Evolutionary conservation across 2,113 vertebrate genomes (phyloP), one percentile per base, ranked within the genome.

Genomic region (Periophthalmodon schlosseri): DNA sequence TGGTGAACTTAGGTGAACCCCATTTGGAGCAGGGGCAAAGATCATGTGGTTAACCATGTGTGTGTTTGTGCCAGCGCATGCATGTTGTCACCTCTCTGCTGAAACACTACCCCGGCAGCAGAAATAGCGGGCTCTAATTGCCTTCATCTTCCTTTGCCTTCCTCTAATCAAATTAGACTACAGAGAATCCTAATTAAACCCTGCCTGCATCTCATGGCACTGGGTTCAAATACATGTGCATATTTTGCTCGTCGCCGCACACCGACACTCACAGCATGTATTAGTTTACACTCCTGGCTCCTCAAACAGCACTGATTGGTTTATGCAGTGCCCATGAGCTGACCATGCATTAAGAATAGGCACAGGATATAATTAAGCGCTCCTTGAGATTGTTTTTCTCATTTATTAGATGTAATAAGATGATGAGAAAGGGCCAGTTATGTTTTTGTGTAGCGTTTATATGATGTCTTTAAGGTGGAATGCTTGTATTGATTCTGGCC

Each of bases 121-220:
- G 88, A 87, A 84, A 88, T 88, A 90, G 86, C 85, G 3, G 78
- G 81, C 74, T 77, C 70, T 91, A 90, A 92, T 92, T 89, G 85
- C 86, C 82, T 85, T 88, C 83, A 75, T 91, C 84, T 87, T 87
- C 82, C 78, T 82, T 84, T 88, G 78, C 82, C 71, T 83, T 28
- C 70, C 66, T 57, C 86, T 89, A 92, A 91, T 91, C 79, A 91
- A 88, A 92, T 90, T 90, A 92, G 84, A 86, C 79, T 74, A 86
- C 81, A 84, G 88, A 90, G 91, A 86, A 84, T 86, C 87, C 86
- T 88, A 88, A 92, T 92, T 90, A 90, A 92, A 83, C 80, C 63
- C 67, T 83, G 68, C 66, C 75, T 87, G 77, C 79, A 81, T 90
- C 83, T 82, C 83, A 89, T 81, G 78, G 73, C 12, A n/a, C 65